These are phyloP conservation scores for Drosophila greeni DNA, from an alignment of 2,888 invertebrate genomes.

Conservation along the genomic window DNA sequence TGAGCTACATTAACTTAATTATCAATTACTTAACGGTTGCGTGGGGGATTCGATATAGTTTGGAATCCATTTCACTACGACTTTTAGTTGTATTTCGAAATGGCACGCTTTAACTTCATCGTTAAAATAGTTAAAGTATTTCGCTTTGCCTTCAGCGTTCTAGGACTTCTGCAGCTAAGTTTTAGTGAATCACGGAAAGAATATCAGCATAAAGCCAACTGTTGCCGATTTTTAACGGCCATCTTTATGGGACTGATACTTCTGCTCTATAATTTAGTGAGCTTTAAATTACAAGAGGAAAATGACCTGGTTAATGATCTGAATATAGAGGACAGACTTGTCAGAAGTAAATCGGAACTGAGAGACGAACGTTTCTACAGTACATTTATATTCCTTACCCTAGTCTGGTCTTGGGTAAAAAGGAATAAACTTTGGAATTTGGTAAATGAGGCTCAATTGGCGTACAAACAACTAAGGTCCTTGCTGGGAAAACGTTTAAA, in stretches of 20 bases:
- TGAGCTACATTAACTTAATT: conserved; percentile 19
- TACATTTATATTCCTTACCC: not conserved
- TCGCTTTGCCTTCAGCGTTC: conserved; percentile 14
- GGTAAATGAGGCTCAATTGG: conserved; percentile 37
- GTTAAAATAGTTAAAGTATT: conserved; percentile 22
- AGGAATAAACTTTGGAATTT: conserved; percentile 26
- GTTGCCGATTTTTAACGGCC: conserved; percentile 7
- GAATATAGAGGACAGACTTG: not conserved
- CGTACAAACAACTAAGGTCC: conserved; percentile 13
- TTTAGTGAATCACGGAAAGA: conserved; percentile 24
- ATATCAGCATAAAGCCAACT: conserved; percentile 5
- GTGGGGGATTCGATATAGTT: not conserved
- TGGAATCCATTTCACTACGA: too few species aligned
- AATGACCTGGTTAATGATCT: conserved; percentile 4
- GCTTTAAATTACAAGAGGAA: not conserved
- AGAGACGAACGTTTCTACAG: not conserved
- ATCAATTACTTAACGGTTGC: conserved; percentile 14
- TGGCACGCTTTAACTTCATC: conserved; percentile 42
- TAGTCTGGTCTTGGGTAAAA: conserved; percentile 5
- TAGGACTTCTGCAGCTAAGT: conserved; percentile 42
- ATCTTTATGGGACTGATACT: conserved; percentile 9
- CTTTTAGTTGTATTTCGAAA: conserved; percentile 45
- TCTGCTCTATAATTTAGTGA: not conserved
- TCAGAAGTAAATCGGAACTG: not conserved
- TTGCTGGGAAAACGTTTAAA: conserved; percentile 8